Percentiles rank a stretch among this genome's conserved stretches.
Conservation (phyloP, 2,113 vertebrate species). For the Monarcha castaneiventris region DNA sequence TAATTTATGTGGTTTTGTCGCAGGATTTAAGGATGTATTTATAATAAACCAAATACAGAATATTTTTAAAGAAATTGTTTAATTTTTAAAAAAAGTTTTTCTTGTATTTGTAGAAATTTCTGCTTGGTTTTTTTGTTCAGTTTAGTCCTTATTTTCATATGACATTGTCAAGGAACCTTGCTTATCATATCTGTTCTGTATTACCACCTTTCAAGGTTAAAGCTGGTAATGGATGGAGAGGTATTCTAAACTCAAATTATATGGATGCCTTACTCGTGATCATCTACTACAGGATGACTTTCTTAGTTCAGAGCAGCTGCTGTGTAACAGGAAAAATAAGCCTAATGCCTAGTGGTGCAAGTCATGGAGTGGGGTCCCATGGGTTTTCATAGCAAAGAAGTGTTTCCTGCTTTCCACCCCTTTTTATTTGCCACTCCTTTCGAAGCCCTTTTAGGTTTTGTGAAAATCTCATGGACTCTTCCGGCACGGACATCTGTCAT, state of each 20-base stretch:
- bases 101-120: not conserved
- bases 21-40: not conserved
- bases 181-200: not conserved
- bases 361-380: not conserved
- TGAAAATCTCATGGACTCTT: slow-evolving; percentile 10
- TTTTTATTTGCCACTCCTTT: not conserved
- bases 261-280: not conserved
- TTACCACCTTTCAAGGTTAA: not conserved
- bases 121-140: not conserved
- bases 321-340: not conserved
- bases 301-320: not conserved
- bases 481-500: not conserved
- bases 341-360: not conserved
- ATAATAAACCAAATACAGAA: not conserved
- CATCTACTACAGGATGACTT: not conserved
- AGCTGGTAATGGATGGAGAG: not conserved
- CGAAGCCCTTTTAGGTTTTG: not conserved
- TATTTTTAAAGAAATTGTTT: not conserved
- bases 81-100: not conserved
- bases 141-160: not conserved
- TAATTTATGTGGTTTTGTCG: not conserved
- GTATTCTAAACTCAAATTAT: not conserved
- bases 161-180: not conserved
- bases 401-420: not conserved
- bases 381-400: not conserved